Percentiles rank a stretch among this genome's conserved stretches.
Evolutionary conservation across 2,113 vertebrate species (phyloP).

Genomic region (Anser brachyrhynchus): DNA sequence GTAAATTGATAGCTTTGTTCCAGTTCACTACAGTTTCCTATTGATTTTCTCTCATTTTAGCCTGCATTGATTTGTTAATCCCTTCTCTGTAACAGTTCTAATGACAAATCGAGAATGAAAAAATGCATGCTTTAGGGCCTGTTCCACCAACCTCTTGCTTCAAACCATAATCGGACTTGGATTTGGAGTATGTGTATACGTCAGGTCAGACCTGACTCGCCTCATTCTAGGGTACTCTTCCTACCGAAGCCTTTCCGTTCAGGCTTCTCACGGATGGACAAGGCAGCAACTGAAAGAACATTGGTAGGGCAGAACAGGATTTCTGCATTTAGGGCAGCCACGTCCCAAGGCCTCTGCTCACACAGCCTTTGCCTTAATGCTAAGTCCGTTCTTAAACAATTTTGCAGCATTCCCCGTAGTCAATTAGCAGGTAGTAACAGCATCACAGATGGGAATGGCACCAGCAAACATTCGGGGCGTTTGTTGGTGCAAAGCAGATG

Average conservation of each 20-base stretch:
- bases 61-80: constrained; percentile 68
- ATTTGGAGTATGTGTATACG: not conserved
- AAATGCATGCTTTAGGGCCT: constrained; percentile 37
- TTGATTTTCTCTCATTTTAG: constrained; percentile 72
- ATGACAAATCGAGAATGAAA: constrained; percentile 57
- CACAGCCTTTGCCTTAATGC: not conserved
- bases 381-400: not conserved
- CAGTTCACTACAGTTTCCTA: constrained; percentile 62
- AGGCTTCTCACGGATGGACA: not conserved
- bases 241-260: not conserved
- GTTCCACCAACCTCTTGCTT: constrained; percentile 1
- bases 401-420: not conserved
- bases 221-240: not conserved
- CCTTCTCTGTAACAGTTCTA: constrained; percentile 51
- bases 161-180: not conserved
- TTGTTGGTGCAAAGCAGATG: not conserved
- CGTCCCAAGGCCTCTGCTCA: not conserved
- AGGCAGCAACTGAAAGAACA: not conserved
- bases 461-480: not conserved
- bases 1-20: constrained; percentile 72
- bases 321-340: not conserved
- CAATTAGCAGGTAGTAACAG: not conserved
- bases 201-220: not conserved
- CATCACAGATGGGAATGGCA: not conserved
- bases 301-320: not conserved